These are phyloP conservation scores for Halichoeres trimaculatus DNA, from an alignment of 2,113 vertebrate species.

Conservation along the genomic window DNA sequence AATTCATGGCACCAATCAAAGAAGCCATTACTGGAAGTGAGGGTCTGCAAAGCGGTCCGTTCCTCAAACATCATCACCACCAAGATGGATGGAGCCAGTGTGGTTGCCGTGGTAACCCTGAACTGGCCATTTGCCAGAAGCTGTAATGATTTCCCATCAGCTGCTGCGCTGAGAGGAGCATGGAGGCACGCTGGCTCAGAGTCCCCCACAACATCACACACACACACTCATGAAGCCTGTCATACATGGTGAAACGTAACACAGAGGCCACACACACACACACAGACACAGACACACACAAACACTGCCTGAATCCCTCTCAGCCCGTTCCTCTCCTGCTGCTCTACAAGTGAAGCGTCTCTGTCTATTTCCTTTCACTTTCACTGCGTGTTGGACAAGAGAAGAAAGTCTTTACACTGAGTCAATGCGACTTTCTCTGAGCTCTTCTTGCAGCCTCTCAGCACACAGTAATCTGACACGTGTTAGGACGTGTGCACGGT, in stretches of 20 bases:
- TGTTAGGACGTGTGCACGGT: neutral
- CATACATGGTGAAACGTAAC: conserved; percentile 2
- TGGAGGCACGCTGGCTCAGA: conserved; percentile 49
- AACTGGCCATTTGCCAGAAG: conserved; percentile 81
- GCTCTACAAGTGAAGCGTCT: conserved; percentile 5
- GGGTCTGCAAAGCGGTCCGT: conserved; percentile 63
- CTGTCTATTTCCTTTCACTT: conserved; percentile 32
- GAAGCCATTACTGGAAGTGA: conserved; percentile 69
- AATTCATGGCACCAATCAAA: conserved; percentile 75
- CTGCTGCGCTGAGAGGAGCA: conserved; percentile 64
- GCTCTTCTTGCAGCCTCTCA: conserved; percentile 5
- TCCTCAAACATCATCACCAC: conserved; percentile 69
- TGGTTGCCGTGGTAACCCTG: conserved; percentile 81
- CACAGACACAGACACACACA: neutral
- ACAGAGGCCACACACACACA: conserved; percentile 6
- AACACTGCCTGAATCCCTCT: neutral
- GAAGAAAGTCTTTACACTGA: conserved; percentile 24
- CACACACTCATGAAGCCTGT: conserved; percentile 18
- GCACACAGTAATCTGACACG: conserved; percentile 31
- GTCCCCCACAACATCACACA: conserved; percentile 23
- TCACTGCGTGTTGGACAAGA: conserved; percentile 30
- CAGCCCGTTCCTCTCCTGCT: conserved; percentile 13
- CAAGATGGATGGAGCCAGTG: conserved; percentile 66
- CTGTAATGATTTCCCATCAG: conserved; percentile 82
- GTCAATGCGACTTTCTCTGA: conserved; percentile 7